phyloP scores from a whole-genome alignment of 92 coral and sea anemone genomes.

The Galaxea fascicularis region DNA sequence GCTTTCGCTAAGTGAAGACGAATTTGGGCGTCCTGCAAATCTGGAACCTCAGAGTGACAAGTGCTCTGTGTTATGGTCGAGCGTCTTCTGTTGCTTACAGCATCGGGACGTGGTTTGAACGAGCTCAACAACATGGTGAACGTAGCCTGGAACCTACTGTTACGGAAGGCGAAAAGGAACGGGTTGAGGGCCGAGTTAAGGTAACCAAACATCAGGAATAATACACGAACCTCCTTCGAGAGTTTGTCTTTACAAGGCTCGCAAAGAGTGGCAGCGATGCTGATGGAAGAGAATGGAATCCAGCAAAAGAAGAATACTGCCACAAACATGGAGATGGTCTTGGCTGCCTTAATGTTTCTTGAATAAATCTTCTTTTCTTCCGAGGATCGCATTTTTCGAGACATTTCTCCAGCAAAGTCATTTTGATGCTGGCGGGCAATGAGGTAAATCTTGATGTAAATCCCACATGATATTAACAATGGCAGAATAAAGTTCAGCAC shows the following conservation, averaged over 20 bases:
- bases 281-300: constrained; percentile 72
- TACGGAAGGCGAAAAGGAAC: constrained; percentile 82
- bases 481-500: constrained; percentile 75
- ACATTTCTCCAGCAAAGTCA: neutral
- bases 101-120: constrained; percentile 13
- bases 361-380: constrained; percentile 51
- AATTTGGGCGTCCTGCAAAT: constrained; percentile 11
- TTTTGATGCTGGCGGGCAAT: constrained; percentile 64
- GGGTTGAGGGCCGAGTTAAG: constrained; percentile 88
- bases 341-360: constrained; percentile 73
- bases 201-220: constrained; percentile 79
- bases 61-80: constrained; percentile 37
- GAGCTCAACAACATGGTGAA: constrained; percentile 37
- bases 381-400: constrained; percentile 27
- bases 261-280: constrained; percentile 65
- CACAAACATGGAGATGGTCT: constrained; percentile 81
- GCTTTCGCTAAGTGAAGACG: constrained; percentile 14
- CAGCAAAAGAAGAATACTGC: constrained; percentile 82
- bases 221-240: constrained; percentile 36
- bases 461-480: constrained; percentile 66
- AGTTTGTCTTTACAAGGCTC: constrained; percentile 10
- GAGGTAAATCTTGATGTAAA: constrained; percentile 77
- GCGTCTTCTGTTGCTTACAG: neutral
- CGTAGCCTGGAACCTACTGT: constrained; percentile 72
- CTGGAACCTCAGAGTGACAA: constrained; percentile 14